Evolutionary conservation across 1,140 invertebrate genomes (phyloP).

Genomic region (Battus philenor): DNA sequence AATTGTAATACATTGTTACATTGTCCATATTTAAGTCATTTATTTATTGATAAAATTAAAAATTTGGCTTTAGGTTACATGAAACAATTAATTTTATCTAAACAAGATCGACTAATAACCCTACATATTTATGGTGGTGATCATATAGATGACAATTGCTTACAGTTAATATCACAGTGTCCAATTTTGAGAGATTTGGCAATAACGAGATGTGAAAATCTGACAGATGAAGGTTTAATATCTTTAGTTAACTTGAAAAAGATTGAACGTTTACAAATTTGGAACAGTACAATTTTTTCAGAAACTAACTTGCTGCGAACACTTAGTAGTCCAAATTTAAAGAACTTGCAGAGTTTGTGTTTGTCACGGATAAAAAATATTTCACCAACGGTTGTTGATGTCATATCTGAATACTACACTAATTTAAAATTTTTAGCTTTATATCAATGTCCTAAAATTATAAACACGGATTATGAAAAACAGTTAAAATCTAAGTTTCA

Average conservation of each 20-base stretch:
- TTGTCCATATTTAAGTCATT: conserved; percentile 52
- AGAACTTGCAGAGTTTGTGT: conserved; percentile 55
- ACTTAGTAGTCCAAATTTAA: conserved; percentile 38
- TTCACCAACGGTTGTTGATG: conserved; percentile 49
- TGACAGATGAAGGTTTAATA: conserved; percentile 57
- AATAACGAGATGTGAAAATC: conserved; percentile 63
- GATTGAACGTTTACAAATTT: conserved; percentile 59
- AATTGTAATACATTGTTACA: conserved; percentile 56
- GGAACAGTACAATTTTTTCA: conserved; percentile 66
- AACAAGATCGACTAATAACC: conserved; percentile 42
- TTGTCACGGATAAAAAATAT: conserved; percentile 63
- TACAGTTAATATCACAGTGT: conserved; percentile 54
- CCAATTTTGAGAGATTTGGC: conserved; percentile 49
- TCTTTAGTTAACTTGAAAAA: conserved; percentile 39
- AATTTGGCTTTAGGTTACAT: conserved; percentile 49
- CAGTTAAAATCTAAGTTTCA: conserved; percentile 64
- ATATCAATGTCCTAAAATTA: conserved; percentile 63
- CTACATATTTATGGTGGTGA: conserved; percentile 64
- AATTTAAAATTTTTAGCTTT: conserved; percentile 62
- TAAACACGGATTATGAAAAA: conserved; percentile 64
- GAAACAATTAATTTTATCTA: conserved; percentile 43
- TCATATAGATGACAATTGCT: conserved; percentile 48
- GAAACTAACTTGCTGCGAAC: conserved; percentile 45
- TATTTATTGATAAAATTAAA: conserved; percentile 67
- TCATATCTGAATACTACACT: conserved; percentile 64